These are phyloP conservation scores for Zelostemma sp. DNA, from an alignment of 1,140 invertebrate genomes.

Conservation along the genomic window DNA sequence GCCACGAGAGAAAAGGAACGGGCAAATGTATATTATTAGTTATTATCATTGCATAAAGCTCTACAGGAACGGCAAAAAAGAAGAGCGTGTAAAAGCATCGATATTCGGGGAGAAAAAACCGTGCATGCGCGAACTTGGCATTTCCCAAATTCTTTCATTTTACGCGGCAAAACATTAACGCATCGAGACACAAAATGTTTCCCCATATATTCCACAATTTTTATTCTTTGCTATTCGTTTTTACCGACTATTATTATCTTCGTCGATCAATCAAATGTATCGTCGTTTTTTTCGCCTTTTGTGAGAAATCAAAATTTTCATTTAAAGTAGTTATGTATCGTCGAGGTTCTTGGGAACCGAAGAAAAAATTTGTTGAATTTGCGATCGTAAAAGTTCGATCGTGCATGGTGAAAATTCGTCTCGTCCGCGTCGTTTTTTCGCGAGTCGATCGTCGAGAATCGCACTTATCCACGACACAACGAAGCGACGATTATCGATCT, in stretches of 20 bases:
- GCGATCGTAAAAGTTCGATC: neutral
- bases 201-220: too few species aligned
- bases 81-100: constrained; percentile 7
- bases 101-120: constrained; percentile 19
- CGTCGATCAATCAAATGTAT: too few species aligned
- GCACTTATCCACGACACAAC: constrained; percentile 31
- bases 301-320: too few species aligned
- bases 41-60: constrained; percentile 46
- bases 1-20: constrained; percentile 17
- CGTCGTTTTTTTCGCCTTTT: too few species aligned
- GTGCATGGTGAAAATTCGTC: neutral
- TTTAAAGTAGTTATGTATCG: too few species aligned
- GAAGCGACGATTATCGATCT: constrained; percentile 43
- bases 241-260: too few species aligned
- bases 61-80: constrained; percentile 25
- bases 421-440: constrained; percentile 12
- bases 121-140: constrained; percentile 42
- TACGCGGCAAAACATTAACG: neutral
- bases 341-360: too few species aligned
- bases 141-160: constrained; percentile 35
- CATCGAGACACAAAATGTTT: too few species aligned
- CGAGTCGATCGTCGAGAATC: constrained; percentile 26
- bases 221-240: constrained; percentile 51
- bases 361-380: too few species aligned
- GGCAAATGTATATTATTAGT: constrained; percentile 46